phyloP scores from a whole-genome alignment of 2,797 vertebrate species.

The Amphiprion clarkii region DNA sequence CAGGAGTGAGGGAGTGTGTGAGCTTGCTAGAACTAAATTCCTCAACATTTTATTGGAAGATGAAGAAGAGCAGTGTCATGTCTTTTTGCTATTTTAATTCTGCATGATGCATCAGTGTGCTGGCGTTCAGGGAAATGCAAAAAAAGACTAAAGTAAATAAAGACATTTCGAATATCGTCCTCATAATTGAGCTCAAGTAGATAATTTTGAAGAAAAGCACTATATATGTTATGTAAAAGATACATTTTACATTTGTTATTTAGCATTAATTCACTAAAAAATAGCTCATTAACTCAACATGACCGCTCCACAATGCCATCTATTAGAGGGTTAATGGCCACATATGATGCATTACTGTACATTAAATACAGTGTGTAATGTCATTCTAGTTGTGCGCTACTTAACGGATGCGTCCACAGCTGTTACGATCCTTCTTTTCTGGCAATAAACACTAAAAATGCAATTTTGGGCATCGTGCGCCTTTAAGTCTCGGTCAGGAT shows the following conservation, averaged over 20 bases:
- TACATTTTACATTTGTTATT: background rate
- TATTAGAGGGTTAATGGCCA: background rate
- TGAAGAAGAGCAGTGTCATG: background rate
- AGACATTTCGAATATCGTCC: too few species aligned
- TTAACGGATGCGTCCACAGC: background rate
- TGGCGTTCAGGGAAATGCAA: too few species aligned
- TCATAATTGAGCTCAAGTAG: too few species aligned
- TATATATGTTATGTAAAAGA: background rate
- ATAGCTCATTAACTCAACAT: background rate
- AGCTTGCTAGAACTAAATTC: background rate
- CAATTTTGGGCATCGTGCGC: slow-evolving; percentile 1
- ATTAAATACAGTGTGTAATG: background rate
- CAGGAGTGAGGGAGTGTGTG: background rate
- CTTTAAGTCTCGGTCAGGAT: slow-evolving; percentile 19
- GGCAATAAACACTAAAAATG: background rate
- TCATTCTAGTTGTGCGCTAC: too few species aligned
- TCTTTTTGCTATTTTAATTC: background rate
- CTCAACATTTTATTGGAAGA: background rate
- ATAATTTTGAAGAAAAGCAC: background rate
- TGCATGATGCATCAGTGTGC: background rate
- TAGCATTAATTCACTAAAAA: background rate
- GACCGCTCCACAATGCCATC: background rate
- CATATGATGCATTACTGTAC: background rate
- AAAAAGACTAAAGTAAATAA: background rate
- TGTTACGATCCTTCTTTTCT: background rate